Evolutionary conservation across 2,888 invertebrate species (phyloP), one percentile per base, ranked within the genome.

Genomic region (Drosophila sordidapex): DNA sequence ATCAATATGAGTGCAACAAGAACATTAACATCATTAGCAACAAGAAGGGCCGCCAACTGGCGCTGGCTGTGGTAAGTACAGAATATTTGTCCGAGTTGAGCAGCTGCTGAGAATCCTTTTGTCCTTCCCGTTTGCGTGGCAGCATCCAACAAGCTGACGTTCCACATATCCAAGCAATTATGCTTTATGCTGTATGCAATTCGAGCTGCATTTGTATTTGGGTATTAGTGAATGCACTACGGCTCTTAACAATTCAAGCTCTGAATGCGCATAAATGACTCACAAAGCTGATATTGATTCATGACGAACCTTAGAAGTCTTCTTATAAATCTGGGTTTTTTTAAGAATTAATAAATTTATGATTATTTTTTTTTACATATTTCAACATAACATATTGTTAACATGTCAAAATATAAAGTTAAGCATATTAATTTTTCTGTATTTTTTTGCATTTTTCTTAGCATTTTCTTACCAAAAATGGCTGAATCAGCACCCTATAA

Each of bases 61-160:
- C 69, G 76, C 54, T 79, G 76, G 79, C 31, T 79, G 2, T 71
- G 78, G 78, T 78, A 63, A 78, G 79, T 79, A 18, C 18, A 4
- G 38, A 8, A 38, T 38, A 8, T 8, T 18, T 38, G 38, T 38
- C 18, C 18, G 18, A 18, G 4, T 18, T 38, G 38, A 38, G 18
- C 8, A 38, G 38, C 38, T 18, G 7, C 18, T 18, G 31, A 5
- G 4, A 52, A 15, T 31, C n/a, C 21, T 7, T 21, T 33, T 36
- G 36, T 15, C 18, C 8, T 18, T 8, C 8, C 18, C 38, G 38
- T 8, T 8, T 38, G 38, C 38, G 18, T 38, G 38, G 38, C 38
- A 35, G 35, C 35, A 35, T 35, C 35, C 35, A 35, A 35, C 35
- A 38, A 38, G 4, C 38, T 38, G 4, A 18, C 7, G 18, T 21